Evolutionary conservation across 2,888 invertebrate species (phyloP).

Genomic region (Acleris literana): DNA sequence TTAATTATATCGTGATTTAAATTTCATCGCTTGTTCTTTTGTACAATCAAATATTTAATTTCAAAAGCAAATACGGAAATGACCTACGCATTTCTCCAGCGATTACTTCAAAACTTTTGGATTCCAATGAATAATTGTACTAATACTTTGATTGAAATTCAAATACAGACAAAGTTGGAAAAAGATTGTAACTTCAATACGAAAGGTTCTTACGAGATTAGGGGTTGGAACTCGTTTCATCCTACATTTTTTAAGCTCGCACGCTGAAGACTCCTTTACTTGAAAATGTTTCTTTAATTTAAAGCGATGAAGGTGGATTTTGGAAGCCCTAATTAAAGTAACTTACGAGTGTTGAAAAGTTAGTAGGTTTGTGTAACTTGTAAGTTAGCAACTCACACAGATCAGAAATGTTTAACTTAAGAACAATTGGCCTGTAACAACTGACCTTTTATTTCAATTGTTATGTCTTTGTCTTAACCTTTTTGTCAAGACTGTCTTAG

Average conservation of each 20-base stretch:
- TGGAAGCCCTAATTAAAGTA: too few relatives aligned
- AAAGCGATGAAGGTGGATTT: too few relatives aligned
- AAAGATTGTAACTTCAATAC: slow-evolving; percentile 7
- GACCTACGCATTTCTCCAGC: neutral
- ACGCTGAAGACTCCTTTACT: too few relatives aligned
- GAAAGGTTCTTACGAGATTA: slow-evolving; percentile 8
- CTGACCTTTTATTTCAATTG: too few relatives aligned
- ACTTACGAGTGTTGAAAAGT: too few relatives aligned
- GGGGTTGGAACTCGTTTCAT: neutral
- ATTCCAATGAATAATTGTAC: slow-evolving; percentile 12
- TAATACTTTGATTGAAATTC: slow-evolving; percentile 17
- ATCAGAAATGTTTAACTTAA: neutral
- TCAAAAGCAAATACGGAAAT: neutral
- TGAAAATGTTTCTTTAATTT: too few relatives aligned
- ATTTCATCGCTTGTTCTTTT: too few relatives aligned
- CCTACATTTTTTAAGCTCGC: too few relatives aligned
- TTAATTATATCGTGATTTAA: too few relatives aligned
- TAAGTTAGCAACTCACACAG: neutral
- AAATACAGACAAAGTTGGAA: slow-evolving; percentile 8
- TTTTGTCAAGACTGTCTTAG: too few relatives aligned
- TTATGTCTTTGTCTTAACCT: too few relatives aligned
- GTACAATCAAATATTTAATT: neutral
- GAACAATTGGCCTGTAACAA: too few relatives aligned
- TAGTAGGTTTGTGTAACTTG: neutral
- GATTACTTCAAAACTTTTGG: neutral